These are phyloP conservation scores for Drosophila eohydei DNA, from an alignment of 2,888 invertebrate species.

Conservation along the genomic window DNA sequence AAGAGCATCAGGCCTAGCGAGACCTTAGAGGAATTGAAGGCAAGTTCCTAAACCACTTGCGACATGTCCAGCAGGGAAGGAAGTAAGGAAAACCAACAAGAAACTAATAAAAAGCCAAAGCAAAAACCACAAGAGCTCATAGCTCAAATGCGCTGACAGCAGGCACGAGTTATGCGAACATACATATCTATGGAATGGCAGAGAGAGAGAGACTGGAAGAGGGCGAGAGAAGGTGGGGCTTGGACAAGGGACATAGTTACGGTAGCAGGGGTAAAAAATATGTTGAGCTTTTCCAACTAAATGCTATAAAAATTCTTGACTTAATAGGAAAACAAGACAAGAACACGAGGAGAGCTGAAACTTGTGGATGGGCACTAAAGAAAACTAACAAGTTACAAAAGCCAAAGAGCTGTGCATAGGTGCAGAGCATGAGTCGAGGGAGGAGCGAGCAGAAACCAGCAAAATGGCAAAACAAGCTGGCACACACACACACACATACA, in stretches of 20 bases:
- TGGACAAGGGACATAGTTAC: slow-evolving; percentile 1
- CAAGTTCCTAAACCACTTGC: slow-evolving; percentile 57
- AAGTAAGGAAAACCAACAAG: slow-evolving; percentile 51
- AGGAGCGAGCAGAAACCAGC: slow-evolving; percentile 21
- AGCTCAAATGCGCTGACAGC: slow-evolving; percentile 79
- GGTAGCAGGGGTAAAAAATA: slow-evolving; percentile 52
- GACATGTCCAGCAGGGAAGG: slow-evolving; percentile 27
- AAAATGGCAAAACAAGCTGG: slow-evolving; percentile 49
- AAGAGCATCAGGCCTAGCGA: slow-evolving; percentile 17
- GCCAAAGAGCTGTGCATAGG: slow-evolving; percentile 52
- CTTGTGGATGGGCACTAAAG: slow-evolving; percentile 68
- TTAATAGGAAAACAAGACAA: slow-evolving; percentile 79
- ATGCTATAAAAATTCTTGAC: slow-evolving; percentile 80
- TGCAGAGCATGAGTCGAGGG: too few species aligned
- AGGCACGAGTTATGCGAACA: slow-evolving; percentile 78
- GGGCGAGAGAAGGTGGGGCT: background rate
- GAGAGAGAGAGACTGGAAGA: background rate
- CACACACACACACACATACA: slow-evolving; percentile 27
- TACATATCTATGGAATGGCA: slow-evolving; percentile 37
- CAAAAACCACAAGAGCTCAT: slow-evolving; percentile 76
- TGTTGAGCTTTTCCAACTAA: slow-evolving; percentile 79
- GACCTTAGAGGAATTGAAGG: background rate
- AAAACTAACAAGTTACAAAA: slow-evolving; percentile 77
- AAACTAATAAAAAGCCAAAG: slow-evolving; percentile 76
- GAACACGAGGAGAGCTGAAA: slow-evolving; percentile 55